These are phyloP conservation scores for Drosophila sturtevanti DNA, from an alignment of 1,140 invertebrate species.

Conservation along the genomic window DNA sequence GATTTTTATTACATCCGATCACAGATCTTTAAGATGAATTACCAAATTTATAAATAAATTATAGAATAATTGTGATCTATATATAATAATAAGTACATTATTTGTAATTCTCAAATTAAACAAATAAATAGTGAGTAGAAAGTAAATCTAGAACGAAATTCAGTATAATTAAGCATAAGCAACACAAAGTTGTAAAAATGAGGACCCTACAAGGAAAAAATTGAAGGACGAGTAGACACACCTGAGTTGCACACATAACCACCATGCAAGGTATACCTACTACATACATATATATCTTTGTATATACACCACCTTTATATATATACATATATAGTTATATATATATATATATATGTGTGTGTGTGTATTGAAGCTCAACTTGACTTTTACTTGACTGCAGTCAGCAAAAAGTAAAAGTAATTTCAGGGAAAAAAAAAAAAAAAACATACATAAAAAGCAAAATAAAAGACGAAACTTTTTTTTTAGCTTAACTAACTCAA, in stretches of 20 bases:
- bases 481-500: conserved; percentile 60
- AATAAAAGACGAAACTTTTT: conserved; percentile 30
- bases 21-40: no score
- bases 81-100: no score
- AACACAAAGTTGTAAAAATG: conserved; percentile 18
- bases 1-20: no score
- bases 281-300: neutral
- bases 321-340: neutral
- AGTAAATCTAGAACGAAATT: no score
- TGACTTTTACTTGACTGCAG: conserved; percentile 40
- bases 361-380: conserved; percentile 26
- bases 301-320: conserved; percentile 4
- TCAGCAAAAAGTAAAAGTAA: conserved; percentile 69
- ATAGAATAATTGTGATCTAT: no score
- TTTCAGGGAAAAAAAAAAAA: conserved; percentile 35
- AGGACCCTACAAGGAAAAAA: conserved; percentile 22
- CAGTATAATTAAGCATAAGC: neutral
- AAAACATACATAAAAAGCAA: conserved; percentile 22
- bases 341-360: neutral
- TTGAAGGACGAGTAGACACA: conserved; percentile 57
- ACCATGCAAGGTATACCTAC: neutral
- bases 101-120: no score
- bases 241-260: conserved; percentile 14
- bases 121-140: no score
- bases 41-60: no score